phyloP scores from a whole-genome alignment of 2,888 invertebrate species.

The Glaucopsyche alexis region DNA sequence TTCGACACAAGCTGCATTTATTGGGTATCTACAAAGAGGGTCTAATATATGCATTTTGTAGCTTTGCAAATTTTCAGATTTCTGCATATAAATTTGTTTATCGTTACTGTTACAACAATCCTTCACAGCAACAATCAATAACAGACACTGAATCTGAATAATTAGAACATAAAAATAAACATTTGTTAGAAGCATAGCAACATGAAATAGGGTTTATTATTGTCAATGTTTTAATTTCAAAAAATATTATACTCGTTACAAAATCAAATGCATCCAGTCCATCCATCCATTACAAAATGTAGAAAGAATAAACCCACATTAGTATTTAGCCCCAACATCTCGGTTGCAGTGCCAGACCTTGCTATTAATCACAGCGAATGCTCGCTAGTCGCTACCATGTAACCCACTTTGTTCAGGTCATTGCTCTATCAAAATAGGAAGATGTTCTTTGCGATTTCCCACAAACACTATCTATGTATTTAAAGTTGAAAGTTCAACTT shows the following conservation, averaged over 20 bases:
- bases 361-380: constrained; percentile 51
- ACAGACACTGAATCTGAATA: not conserved
- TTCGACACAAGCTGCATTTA: too few relatives aligned
- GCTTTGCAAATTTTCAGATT: too few relatives aligned
- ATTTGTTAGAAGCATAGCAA: not conserved
- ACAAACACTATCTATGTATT: constrained; percentile 32
- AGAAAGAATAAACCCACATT: constrained; percentile 37
- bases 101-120: too few relatives aligned
- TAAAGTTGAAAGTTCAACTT: constrained; percentile 19
- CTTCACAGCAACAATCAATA: not conserved
- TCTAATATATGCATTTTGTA: too few relatives aligned
- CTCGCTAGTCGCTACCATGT: constrained; percentile 50
- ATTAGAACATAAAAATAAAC: not conserved
- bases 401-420: constrained; percentile 59
- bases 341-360: constrained; percentile 56
- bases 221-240: too few relatives aligned
- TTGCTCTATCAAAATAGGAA: constrained; percentile 53
- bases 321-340: constrained; percentile 51
- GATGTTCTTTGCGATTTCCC: constrained; percentile 47
- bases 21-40: too few relatives aligned
- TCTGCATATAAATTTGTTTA: not conserved
- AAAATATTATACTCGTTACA: not conserved
- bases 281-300: not conserved
- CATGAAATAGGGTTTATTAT: not conserved
- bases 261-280: not conserved